phyloP scores from a whole-genome alignment of 2,797 vertebrate species.

The Chaetodon trifasciatus region DNA sequence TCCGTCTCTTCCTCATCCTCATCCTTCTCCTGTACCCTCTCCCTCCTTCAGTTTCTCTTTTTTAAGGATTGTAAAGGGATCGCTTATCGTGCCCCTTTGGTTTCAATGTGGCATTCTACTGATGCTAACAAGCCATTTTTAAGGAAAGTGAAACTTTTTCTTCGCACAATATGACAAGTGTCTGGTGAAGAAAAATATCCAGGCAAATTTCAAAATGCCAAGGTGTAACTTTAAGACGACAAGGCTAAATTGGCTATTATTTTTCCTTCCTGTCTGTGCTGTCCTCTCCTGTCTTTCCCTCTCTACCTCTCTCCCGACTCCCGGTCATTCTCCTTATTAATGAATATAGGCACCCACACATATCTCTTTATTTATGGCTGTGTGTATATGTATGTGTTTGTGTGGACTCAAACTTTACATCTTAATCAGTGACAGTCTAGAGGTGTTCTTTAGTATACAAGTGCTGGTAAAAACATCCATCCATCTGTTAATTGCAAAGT shows the following conservation, averaged over 20 bases:
- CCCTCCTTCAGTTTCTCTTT: conserved; percentile 9
- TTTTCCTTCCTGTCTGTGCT: conserved; percentile 68
- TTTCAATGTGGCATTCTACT: conserved; percentile 60
- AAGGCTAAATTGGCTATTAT: conserved; percentile 83
- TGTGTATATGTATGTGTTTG: conserved; percentile 9
- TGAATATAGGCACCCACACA: conserved; percentile 47
- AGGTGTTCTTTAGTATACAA: not conserved
- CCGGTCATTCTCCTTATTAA: conserved; percentile 61
- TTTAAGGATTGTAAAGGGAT: conserved; percentile 59
- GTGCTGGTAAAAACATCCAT: not conserved
- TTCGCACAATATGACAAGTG: conserved; percentile 64
- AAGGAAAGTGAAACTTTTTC: conserved; percentile 57
- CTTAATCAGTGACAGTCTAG: conserved; percentile 36
- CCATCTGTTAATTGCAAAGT: not conserved
- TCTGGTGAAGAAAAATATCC: conserved; percentile 71
- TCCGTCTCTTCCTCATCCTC: conserved; percentile 14
- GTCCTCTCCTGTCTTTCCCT: conserved; percentile 60
- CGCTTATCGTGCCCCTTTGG: conserved; percentile 59
- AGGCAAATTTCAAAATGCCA: conserved; percentile 74
- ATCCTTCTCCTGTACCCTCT: not conserved
- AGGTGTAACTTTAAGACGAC: conserved; percentile 73
- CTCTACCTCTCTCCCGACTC: conserved; percentile 15
- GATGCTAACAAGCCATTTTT: conserved; percentile 77
- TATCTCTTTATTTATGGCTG: not conserved
- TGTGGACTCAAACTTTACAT: conserved; percentile 35